Conservation (phyloP, 2,113 vertebrate genomes). For the Paratilapia polleni region DNA sequence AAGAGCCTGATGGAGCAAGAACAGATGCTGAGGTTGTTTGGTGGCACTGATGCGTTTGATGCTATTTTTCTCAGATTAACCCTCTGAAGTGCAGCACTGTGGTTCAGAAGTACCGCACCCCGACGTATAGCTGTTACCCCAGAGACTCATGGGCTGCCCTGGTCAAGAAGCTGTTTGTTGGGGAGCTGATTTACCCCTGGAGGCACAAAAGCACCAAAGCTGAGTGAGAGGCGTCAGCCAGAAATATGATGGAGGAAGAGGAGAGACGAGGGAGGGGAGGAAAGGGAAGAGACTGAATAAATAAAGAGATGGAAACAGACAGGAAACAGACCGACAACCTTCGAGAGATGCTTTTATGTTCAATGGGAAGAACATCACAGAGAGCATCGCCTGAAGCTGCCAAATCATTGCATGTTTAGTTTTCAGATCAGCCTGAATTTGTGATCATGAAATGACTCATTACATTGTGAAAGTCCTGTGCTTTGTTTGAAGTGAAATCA, state of each 20-base stretch:
- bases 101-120: constrained; percentile 86
- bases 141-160: constrained; percentile 91
- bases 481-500: background rate
- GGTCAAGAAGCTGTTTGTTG: constrained; percentile 92
- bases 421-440: background rate
- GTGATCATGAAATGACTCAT: background rate
- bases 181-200: constrained; percentile 97
- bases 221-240: constrained; percentile 76
- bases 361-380: background rate
- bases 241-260: background rate
- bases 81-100: constrained; percentile 83
- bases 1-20: background rate
- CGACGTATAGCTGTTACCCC: constrained; percentile 90
- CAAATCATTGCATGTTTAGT: background rate
- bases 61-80: constrained; percentile 85
- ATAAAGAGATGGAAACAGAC: constrained; percentile 8
- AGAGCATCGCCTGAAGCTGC: background rate
- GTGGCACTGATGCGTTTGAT: fast-evolving
- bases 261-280: background rate
- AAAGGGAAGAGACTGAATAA: constrained; percentile 37
- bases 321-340: background rate
- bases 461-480: background rate
- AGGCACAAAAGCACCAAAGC: constrained; percentile 88
- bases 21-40: background rate
- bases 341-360: background rate